Base-by-base conservation (phyloP, 2,888 invertebrate species). In the Trachelus troglodyta region DNA sequence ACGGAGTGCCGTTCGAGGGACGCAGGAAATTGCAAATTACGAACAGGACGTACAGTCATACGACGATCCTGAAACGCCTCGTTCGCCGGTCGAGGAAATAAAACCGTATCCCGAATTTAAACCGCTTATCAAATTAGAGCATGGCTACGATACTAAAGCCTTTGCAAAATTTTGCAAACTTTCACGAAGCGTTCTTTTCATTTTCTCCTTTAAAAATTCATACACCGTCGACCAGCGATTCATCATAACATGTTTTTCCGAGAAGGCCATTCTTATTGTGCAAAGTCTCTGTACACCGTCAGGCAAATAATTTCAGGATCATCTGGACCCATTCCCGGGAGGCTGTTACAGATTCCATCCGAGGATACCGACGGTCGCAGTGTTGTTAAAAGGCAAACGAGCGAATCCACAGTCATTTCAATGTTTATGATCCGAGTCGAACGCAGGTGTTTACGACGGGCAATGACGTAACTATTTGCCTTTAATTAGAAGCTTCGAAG, bases 21-120 rank as follows among this genome's bases (percentile, higher is more conserved):
- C 33, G 40, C 33, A 33, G 15, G 90, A 90, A 90, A 90, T 90
- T 90, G 89, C 89, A 87, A 90, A 90, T 90, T 90, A 89, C 87
- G 87, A 86, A 81, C 81, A 81, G 83, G 80, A 80, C 83, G 80
- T 82, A 80, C 81, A 79, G 81, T 79, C 81, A 79, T 77, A 75
- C 69, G 76, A 75, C 11, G 56, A 69, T 56, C 56, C 56, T 9
- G 56, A 56, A 56, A 56, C 2, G 23, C 23, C 15, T 56, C 56
- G 9, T 9, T 23, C 81, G 80, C 79, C 82, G 80, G 86, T 87
- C 82, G 81, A 83, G 81, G 82, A 83, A 85, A 88, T 87, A 88
- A 88, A 88, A 83, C 87, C 82, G 84, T 76, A 75, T 40, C 34
- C 85, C 86, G 88, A 89, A 89, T 90, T 88, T 87, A 88, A 87